Evolutionary conservation across 2,113 vertebrate species (phyloP), one percentile per base, ranked within the genome.

Genomic region (Neodontobutis hainanensis): DNA sequence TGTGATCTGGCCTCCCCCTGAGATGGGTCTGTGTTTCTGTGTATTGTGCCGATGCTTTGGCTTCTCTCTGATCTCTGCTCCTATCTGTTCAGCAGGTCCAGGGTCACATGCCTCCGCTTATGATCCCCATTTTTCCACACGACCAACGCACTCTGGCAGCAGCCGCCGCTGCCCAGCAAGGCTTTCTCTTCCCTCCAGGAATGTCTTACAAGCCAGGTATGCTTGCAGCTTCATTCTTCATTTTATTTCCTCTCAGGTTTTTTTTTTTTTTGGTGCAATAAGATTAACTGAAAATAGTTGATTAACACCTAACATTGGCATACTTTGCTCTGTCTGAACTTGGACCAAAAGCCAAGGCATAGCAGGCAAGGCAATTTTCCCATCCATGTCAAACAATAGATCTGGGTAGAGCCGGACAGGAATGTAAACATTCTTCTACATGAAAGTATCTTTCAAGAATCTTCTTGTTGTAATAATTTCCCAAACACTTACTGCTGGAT

Each of bases 91-190:
- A 95, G 95, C 97, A 99, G 97, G 97, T 99, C 94, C 97, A 99
- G 95, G 97, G 97, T 96, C 97, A 99, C 95, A 98, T 99, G 96
- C 95, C 97, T 95, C 97, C 97, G 89, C 96, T 99, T 92, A 99
- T 99, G 97, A 99, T 99, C 95, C 97, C 97, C 92, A 98, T 99
- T 94, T 99, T 99, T 94, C 97, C 97, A 96, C 97, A 99, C 93
- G 97, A 99, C 96, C 97, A 99, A 93, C 95, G 97, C 91, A 97
- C 97, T 68, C 92, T 99, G 93, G 97, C 97, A 89, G 97, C 97
- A 48, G 97, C 97, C 65, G 97, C 97, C 78, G 97, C 97, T 60
- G 97, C 97, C 83, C 97, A 99, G 90, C 97, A 99, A 93, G 97
- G 97, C 88, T 98, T 99, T 93, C 96, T 99, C 91, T 99, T 99